Percentiles rank a stretch among this genome's conserved stretches.
phyloP scores from a whole-genome alignment of 2,888 invertebrate species.

The Cheilosia variabilis region DNA sequence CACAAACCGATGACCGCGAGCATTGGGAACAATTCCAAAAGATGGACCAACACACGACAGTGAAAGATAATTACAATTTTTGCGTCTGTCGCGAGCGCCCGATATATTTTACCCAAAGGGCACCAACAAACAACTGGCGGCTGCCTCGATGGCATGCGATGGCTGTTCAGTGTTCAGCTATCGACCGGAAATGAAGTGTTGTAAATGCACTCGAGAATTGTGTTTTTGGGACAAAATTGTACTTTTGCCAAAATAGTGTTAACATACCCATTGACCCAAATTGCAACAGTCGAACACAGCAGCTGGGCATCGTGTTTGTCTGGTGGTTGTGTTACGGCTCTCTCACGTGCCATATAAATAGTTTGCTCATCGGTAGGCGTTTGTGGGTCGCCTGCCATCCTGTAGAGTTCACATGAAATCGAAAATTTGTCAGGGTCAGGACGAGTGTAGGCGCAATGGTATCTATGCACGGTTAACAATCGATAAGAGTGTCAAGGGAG shows the following conservation, averaged over 20 bases:
- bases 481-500: conserved; percentile 28
- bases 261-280: conserved; percentile 74
- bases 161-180: conserved; percentile 34
- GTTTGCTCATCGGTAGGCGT: conserved; percentile 35
- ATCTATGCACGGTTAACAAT: conserved; percentile 9
- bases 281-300: conserved; percentile 67
- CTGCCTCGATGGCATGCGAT: neutral
- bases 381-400: conserved; percentile 28
- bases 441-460: neutral
- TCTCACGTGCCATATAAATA: conserved; percentile 1
- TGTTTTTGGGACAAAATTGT: conserved; percentile 59
- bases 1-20: conserved; percentile 38
- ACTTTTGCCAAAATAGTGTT: conserved; percentile 74
- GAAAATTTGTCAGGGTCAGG: conserved; percentile 63
- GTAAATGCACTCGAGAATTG: conserved; percentile 72
- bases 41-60: conserved; percentile 58
- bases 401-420: conserved; percentile 44
- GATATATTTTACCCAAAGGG: neutral
- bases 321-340: conserved; percentile 27
- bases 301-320: conserved; percentile 37
- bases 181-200: conserved; percentile 71
- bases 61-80: conserved; percentile 61
- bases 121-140: conserved; percentile 41
- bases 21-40: conserved; percentile 52
- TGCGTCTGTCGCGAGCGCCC: neutral